These are phyloP conservation scores for Muntiacus reevesi DNA, from an alignment of 2,113 vertebrate genomes.

Conservation along the genomic window DNA sequence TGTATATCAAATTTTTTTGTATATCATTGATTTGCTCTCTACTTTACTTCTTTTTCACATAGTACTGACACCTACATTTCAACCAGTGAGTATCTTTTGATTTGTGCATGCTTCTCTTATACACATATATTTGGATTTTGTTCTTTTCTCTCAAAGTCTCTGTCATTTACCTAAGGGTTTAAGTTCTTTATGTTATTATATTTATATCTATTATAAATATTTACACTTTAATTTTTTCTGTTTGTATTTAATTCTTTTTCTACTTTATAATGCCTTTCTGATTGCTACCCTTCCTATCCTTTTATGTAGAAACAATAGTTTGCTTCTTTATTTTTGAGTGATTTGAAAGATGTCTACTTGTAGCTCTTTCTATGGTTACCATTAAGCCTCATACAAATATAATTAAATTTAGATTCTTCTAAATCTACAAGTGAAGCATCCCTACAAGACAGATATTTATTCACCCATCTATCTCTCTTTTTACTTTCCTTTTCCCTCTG, in stretches of 20 bases:
- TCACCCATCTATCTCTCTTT: neutral
- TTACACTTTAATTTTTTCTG: neutral
- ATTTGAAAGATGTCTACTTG: neutral
- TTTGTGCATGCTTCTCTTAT: neutral
- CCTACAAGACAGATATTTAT: neutral
- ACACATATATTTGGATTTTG: neutral
- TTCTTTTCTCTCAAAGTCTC: neutral
- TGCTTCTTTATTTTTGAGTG: neutral
- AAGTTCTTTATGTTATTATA: neutral
- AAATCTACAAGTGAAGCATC: neutral
- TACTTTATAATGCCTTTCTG: neutral
- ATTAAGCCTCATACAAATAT: neutral
- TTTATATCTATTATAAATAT: neutral
- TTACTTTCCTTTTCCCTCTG: neutral
- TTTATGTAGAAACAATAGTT: neutral
- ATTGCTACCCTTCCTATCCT: neutral
- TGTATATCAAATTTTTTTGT: neutral
- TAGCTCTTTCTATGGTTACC: neutral
- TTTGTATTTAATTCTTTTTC: neutral
- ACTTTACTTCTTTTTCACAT: neutral
- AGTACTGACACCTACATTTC: neutral
- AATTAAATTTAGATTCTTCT: neutral
- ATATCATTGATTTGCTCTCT: neutral
- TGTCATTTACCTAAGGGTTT: neutral
- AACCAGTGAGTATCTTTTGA: neutral